Evolutionary conservation across 2,797 vertebrate genomes (phyloP).

Genomic region (Hemitrygon akajei): DNA sequence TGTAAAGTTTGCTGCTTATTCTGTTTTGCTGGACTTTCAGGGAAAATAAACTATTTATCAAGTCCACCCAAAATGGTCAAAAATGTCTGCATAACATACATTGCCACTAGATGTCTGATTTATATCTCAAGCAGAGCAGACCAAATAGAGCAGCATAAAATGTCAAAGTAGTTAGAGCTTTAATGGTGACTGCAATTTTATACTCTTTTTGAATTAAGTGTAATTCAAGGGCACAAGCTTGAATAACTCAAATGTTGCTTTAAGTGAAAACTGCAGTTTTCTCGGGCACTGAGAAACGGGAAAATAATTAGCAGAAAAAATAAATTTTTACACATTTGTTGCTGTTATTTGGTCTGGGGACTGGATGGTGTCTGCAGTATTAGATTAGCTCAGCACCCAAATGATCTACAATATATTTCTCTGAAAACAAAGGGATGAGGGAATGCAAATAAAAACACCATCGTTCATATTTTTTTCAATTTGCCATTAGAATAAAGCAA

Average conservation of each 20-base stretch:
- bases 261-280: neutral
- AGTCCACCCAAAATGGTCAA: neutral
- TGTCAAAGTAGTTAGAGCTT: neutral
- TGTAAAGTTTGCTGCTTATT: neutral
- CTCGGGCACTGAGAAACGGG: neutral
- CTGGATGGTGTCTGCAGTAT: neutral
- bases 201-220: neutral
- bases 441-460: neutral
- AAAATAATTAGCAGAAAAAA: too few relatives aligned
- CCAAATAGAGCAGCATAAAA: neutral
- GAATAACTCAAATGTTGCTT: neutral
- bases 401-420: neutral
- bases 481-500: neutral
- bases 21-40: neutral
- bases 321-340: neutral
- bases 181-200: neutral
- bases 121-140: neutral
- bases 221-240: neutral
- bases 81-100: neutral
- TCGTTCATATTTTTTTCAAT: too few relatives aligned
- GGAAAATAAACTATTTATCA: neutral
- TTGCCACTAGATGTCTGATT: neutral
- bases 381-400: neutral
- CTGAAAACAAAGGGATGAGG: neutral
- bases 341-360: neutral